phyloP scores from a whole-genome alignment of 2,888 invertebrate species.

The Sepioteuthis lessoniana region DNA sequence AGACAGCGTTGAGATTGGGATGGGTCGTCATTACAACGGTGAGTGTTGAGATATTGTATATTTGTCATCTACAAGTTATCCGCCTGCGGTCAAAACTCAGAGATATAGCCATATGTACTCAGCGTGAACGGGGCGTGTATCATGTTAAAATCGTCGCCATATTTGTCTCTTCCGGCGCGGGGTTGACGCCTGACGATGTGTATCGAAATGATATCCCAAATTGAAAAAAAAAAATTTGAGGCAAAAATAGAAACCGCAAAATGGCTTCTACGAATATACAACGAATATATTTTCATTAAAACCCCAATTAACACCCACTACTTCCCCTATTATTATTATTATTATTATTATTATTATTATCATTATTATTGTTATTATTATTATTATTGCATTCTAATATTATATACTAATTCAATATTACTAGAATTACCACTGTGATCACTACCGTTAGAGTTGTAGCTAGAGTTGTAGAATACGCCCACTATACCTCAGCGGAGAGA shows the following conservation, averaged over 20 bases:
- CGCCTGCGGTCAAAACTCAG: neutral
- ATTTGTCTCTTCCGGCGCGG: neutral
- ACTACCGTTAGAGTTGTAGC: too few species aligned
- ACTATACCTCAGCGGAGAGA: too few species aligned
- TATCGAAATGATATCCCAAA: neutral
- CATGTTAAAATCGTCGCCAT: neutral
- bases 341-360: too few species aligned
- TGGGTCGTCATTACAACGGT: neutral
- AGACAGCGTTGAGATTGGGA: neutral
- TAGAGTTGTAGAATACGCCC: too few species aligned
- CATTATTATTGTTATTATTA: too few species aligned
- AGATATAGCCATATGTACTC: neutral
- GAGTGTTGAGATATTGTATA: neutral
- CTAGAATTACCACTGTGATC: too few species aligned
- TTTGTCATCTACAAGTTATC: conserved; percentile 20
- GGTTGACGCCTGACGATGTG: neutral
- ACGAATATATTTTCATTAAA: neutral
- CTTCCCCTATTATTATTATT: neutral
- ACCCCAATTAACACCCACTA: neutral
- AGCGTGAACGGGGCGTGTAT: neutral
- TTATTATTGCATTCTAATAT: too few species aligned
- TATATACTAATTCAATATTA: too few species aligned
- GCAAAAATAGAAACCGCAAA: neutral
- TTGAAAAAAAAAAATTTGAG: neutral
- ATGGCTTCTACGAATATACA: neutral